phyloP scores from a whole-genome alignment of 2,797 vertebrate species.

The Argya squamiceps region DNA sequence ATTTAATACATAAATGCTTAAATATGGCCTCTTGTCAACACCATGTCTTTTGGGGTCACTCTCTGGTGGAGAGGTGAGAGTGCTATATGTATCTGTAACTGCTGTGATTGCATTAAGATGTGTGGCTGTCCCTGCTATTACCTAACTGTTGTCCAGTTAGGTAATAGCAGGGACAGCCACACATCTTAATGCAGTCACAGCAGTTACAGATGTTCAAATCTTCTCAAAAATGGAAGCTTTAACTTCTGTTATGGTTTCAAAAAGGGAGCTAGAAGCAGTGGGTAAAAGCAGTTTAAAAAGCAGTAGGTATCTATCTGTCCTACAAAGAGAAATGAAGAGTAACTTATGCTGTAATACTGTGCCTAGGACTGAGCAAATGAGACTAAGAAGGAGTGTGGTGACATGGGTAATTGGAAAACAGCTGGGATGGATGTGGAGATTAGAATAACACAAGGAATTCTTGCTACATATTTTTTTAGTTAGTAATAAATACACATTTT shows the following conservation, averaged over 20 bases:
- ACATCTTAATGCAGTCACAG: not conserved
- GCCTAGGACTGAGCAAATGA: not conserved
- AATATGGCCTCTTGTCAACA: not conserved
- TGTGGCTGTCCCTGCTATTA: no score
- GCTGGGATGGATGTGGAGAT: not conserved
- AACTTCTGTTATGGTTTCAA: not conserved
- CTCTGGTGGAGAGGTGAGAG: not conserved
- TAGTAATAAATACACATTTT: not conserved
- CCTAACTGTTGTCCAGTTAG: no score
- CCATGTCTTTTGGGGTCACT: not conserved
- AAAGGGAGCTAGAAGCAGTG: not conserved
- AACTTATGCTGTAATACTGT: not conserved
- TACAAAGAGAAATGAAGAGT: not conserved
- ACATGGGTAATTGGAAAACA: not conserved
- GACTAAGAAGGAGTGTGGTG: not conserved
- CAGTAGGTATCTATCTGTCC: not conserved
- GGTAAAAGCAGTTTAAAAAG: not conserved
- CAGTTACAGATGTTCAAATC: not conserved
- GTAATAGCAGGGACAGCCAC: not conserved
- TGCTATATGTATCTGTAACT: no score
- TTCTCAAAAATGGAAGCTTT: not conserved
- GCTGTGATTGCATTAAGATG: no score
- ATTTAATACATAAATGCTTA: not conserved
- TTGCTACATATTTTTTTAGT: accelerated
- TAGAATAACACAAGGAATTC: not conserved